Evolutionary conservation across 2,113 vertebrate genomes (phyloP).

Genomic region (Silurus asotus): DNA sequence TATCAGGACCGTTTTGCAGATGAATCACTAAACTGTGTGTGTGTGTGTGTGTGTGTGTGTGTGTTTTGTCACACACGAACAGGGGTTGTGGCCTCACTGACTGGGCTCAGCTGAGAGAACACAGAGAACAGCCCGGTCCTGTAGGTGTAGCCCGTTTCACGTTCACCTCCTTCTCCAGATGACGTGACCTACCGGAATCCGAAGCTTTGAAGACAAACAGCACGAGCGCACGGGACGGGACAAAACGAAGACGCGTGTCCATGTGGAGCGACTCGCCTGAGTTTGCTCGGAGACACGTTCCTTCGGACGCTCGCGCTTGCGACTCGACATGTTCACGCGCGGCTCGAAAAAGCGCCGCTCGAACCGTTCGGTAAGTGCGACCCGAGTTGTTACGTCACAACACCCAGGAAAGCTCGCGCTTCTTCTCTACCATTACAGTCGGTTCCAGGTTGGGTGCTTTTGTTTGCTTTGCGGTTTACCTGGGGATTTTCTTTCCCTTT

Average conservation of each 20-base stretch:
- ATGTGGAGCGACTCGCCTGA: not conserved
- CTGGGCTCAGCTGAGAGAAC: constrained; percentile 2
- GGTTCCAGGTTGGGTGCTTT: not conserved
- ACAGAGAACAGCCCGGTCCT: constrained; percentile 31
- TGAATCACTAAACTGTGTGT: not conserved
- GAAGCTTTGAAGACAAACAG: not conserved
- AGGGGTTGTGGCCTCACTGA: constrained; percentile 36
- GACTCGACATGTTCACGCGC: constrained; percentile 71
- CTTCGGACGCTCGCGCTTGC: constrained; percentile 20
- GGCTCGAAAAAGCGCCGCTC: constrained; percentile 78
- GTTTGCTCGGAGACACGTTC: not conserved
- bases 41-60: not conserved
- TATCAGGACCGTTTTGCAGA: constrained; percentile 27
- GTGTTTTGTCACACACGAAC: not conserved
- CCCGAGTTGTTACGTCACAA: not conserved
- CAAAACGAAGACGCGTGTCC: not conserved
- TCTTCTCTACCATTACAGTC: no score
- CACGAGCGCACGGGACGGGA: not conserved
- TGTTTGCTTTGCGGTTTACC: constrained; percentile 2
- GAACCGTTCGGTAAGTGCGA: constrained; percentile 69
- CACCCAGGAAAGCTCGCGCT: not conserved
- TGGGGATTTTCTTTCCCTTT: not conserved
- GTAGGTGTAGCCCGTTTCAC: constrained; percentile 50
- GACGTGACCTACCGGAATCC: constrained; percentile 14
- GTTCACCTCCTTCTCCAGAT: constrained; percentile 9